phyloP scores from a whole-genome alignment of 2,113 vertebrate genomes.

The Phyllostomus discolor region DNA sequence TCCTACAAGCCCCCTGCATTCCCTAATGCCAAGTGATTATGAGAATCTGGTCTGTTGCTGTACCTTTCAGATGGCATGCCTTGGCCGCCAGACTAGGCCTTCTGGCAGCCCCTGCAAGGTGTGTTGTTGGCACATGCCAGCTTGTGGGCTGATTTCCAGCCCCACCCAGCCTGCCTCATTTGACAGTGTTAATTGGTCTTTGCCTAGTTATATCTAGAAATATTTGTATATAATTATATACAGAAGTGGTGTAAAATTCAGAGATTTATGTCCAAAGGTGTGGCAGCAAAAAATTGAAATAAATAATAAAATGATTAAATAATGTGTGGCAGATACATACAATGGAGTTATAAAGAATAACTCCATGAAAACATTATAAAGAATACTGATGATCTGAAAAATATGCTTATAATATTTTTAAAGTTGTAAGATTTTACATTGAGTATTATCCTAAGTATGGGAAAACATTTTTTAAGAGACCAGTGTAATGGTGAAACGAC shows the following conservation, averaged over 20 bases:
- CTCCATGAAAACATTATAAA: conserved; percentile 1
- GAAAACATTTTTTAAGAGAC: not conserved
- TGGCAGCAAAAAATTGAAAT: not conserved
- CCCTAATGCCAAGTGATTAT: not conserved
- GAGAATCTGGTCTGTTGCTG: not conserved
- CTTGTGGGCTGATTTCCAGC: not conserved
- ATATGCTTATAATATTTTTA: not conserved
- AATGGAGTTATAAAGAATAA: not conserved
- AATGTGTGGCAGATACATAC: not conserved
- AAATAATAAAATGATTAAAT: not conserved
- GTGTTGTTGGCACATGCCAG: not conserved
- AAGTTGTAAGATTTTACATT: not conserved
- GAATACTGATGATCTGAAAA: not conserved
- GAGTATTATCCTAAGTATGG: not conserved
- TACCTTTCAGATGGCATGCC: not conserved
- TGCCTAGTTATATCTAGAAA: not conserved
- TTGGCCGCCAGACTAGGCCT: not conserved
- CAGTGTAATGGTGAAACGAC: not conserved
- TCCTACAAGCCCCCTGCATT: not conserved
- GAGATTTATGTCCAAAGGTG: not conserved
- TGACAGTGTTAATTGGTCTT: not conserved
- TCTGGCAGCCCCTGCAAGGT: not conserved
- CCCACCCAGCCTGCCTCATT: not conserved
- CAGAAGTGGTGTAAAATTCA: not conserved
- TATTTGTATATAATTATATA: not conserved